Conservation (phyloP, 2,113 vertebrate genomes). For the Lates calcarifer region DNA sequence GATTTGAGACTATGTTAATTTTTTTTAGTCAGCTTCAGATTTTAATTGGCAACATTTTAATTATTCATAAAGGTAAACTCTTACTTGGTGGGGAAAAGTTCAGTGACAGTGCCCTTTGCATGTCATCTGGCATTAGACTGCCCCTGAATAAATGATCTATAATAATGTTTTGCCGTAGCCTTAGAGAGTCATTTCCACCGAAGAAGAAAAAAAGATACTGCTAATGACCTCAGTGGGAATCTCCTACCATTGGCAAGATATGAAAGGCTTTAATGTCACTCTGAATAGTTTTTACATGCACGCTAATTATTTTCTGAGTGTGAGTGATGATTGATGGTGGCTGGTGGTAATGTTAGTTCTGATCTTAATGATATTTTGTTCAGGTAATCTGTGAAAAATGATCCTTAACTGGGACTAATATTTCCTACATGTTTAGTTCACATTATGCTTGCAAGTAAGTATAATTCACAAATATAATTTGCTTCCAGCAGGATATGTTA, state of each 20-base stretch:
- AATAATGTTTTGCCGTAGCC: conserved; percentile 32
- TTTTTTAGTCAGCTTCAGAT: conserved; percentile 18
- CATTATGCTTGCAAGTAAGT: conserved; percentile 1
- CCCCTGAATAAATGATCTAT: conserved; percentile 50
- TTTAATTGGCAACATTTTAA: conserved; percentile 66
- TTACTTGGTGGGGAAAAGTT: conserved; percentile 44
- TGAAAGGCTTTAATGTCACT: conserved; percentile 37
- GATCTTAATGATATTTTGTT: conserved; percentile 23
- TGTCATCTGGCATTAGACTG: conserved; percentile 30
- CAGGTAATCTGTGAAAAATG: conserved; percentile 51
- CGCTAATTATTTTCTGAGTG: conserved; percentile 43
- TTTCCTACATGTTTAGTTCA: conserved; percentile 14
- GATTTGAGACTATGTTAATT: conserved; percentile 19
- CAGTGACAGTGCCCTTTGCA: conserved; percentile 45
- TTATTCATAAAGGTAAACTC: conserved; percentile 67
- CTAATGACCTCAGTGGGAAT: conserved; percentile 44
- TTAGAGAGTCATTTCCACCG: conserved; percentile 25
- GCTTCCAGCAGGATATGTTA: conserved; percentile 12
- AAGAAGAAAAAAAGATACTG: conserved; percentile 27
- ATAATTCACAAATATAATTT: conserved; percentile 42
- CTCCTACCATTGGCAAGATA: conserved; percentile 39
- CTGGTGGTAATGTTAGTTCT: background rate
- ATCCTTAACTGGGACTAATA: conserved; percentile 1
- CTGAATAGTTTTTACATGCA: conserved; percentile 20
- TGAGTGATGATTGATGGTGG: background rate